These are phyloP conservation scores for Chymomyza costata DNA, from an alignment of 1,140 invertebrate genomes.

Conservation along the genomic window DNA sequence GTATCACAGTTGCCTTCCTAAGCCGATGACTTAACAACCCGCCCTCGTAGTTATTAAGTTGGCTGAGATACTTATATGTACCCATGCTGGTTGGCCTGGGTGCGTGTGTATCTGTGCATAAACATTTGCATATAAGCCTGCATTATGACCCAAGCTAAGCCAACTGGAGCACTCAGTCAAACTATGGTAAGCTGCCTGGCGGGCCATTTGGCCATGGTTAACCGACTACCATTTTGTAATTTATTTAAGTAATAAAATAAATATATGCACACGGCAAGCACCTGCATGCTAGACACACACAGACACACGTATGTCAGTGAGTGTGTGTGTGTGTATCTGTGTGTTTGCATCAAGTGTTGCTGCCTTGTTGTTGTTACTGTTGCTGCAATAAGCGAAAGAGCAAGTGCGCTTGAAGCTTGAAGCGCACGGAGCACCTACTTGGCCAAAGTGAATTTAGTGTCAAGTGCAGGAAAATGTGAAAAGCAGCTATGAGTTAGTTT, in stretches of 20 bases:
- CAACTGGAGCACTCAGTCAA: no score
- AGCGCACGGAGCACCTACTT: conserved; percentile 62
- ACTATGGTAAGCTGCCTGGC: neutral
- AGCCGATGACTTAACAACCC: no score
- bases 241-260: conserved; percentile 73
- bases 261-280: conserved; percentile 47
- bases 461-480: conserved; percentile 71
- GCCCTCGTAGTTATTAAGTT: no score
- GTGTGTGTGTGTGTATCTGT: neutral
- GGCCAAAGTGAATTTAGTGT: conserved; percentile 73
- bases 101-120: no score
- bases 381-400: conserved; percentile 25
- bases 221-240: conserved; percentile 71
- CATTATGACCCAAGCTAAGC: no score
- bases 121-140: no score
- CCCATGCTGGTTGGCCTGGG: conserved; percentile 3
- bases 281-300: conserved; percentile 11
- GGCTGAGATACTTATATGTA: no score
- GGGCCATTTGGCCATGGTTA: conserved; percentile 65
- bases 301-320: conserved; percentile 5
- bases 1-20: no score
- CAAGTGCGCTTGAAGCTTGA: conserved; percentile 67
- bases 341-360: conserved; percentile 1
- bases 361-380: neutral
- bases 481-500: conserved; percentile 68